Base-by-base conservation (phyloP, 2,797 vertebrate genomes). In the Cyclura pinguis region DNA sequence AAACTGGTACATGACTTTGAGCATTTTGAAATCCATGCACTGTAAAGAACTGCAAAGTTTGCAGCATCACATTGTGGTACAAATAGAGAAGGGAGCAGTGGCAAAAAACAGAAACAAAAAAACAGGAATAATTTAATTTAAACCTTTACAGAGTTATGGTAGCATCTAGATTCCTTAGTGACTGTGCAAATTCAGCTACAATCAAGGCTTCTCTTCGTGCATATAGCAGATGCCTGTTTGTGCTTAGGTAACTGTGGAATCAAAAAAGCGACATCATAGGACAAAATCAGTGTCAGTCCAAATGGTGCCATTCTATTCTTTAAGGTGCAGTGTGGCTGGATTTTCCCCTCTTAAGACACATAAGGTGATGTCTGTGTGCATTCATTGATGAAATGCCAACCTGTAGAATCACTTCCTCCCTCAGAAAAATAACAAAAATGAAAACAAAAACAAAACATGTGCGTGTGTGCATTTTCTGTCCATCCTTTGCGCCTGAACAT, bases 41-140 rank as follows among this genome's bases (percentile, higher is more conserved):
- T 32, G 42, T 20, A 76, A 76, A 84, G 7, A 84, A 2, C 84
- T 92, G 88, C 38, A 85, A 4, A 86, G 62, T 16, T 2, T 22
- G 8, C 24, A 50, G 10, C 16, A 67, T 67, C 77, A 52, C n/a
- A 29, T 32, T 84, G 47, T 57, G 6, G 47, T 76, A 3, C 8
- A 57, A 95, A 84, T 38, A 35, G 32, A 88, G 6, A 9, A 69
- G 14, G 64, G 52, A 69, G 42, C 29, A 32, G 50, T 87, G 73
- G 14, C 59, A 59, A 59, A 59, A 57, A 12, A 13, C 8, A 55
- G 12, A 13, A 55, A 55, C 8, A 13, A 73, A 72, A 86, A 92
- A 52, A 38, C 2, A 55, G 29, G 32, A 8, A 73, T 47, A 5
- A 27, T 42, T 78, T 74, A 14, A 84, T 42, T 32, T 29, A 32